These are phyloP conservation scores for Acromyrmex echinatior DNA, from an alignment of 1,140 invertebrate genomes.

Conservation along the genomic window DNA sequence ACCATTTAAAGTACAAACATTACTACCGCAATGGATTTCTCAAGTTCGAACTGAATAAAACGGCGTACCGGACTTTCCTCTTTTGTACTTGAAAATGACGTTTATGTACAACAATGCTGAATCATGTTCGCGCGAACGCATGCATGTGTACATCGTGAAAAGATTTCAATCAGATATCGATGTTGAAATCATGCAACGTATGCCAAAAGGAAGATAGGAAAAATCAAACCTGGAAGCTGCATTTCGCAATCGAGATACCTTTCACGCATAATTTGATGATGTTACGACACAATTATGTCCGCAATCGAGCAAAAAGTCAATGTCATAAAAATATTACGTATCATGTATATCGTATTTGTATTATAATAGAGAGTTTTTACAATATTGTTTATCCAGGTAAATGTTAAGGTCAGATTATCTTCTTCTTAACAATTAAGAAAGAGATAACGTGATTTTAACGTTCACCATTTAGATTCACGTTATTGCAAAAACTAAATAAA, in stretches of 20 bases:
- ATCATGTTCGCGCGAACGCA: background rate
- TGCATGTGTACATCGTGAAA: background rate
- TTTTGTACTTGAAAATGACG: constrained; percentile 10
- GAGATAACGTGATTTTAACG: no score
- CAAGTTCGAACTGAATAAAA: background rate
- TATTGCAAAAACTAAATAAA: no score
- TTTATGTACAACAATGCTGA: background rate
- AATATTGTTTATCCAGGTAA: no score
- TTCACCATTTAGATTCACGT: no score
- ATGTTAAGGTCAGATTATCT: no score
- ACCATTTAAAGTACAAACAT: background rate
- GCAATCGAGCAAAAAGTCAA: background rate
- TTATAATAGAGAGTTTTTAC: no score
- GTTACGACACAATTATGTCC: background rate
- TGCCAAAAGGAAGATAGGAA: background rate
- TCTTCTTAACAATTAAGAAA: no score
- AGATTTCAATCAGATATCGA: background rate
- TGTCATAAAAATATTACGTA: background rate
- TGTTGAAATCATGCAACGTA: background rate
- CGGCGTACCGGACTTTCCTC: constrained; percentile 7
- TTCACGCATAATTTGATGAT: background rate
- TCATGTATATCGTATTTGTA: no score
- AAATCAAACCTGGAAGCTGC: constrained; percentile 4
- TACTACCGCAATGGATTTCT: background rate
- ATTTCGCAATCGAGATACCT: background rate